Conservation (phyloP, 2,113 vertebrate genomes). For the Siniperca chuatsi region DNA sequence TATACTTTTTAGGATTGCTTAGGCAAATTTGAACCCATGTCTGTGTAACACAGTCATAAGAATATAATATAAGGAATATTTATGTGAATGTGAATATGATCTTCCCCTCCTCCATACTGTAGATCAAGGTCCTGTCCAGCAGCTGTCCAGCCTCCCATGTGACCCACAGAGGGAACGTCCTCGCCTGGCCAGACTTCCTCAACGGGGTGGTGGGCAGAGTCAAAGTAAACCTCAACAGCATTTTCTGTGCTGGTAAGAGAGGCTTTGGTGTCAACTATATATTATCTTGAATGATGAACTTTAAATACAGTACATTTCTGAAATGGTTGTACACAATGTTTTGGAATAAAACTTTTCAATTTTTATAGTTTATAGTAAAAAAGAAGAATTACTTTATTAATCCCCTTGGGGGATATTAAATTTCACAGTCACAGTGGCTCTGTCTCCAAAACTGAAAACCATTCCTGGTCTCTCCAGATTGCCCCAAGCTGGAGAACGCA, state of each 20-base stretch:
- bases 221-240: slow-evolving; percentile 91
- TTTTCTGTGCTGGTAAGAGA: slow-evolving; percentile 93
- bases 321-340: too few relatives aligned
- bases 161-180: slow-evolving; percentile 92
- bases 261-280: not conserved
- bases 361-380: too few relatives aligned
- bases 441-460: not conserved
- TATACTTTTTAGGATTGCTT: not conserved
- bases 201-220: slow-evolving; percentile 91
- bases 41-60: not conserved
- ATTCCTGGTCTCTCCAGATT: slow-evolving; percentile 85
- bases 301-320: too few relatives aligned
- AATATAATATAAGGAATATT: not conserved
- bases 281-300: not conserved
- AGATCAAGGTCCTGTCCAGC: slow-evolving; percentile 93
- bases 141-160: slow-evolving; percentile 88
- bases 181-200: slow-evolving; percentile 98
- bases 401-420: too few relatives aligned
- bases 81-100: not conserved
- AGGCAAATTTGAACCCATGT: not conserved
- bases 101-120: slow-evolving; percentile 38
- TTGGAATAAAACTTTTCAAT: too few relatives aligned
- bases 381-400: too few relatives aligned
- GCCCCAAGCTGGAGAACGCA: slow-evolving; percentile 88
- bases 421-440: not conserved